phyloP scores from a whole-genome alignment of 2,113 vertebrate species.

The Mus pahari region DNA sequence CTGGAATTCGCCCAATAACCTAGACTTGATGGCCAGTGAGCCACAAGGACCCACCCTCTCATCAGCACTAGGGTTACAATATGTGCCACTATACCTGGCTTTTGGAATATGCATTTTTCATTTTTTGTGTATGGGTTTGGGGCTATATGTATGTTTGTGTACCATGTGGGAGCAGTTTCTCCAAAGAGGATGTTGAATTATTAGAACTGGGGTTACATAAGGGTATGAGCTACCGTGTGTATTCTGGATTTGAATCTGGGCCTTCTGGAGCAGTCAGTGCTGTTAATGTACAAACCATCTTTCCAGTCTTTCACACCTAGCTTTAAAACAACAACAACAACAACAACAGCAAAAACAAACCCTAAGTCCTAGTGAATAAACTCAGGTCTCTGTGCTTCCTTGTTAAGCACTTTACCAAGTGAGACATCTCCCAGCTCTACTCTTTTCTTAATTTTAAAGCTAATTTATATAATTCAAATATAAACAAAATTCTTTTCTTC shows the following conservation, averaged over 20 bases:
- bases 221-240: too few relatives aligned
- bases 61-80: background rate
- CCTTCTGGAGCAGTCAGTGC: background rate
- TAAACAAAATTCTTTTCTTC: constrained; percentile 18
- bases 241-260: background rate
- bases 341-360: too few relatives aligned
- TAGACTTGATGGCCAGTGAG: background rate
- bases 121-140: background rate
- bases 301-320: background rate
- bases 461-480: constrained; percentile 20
- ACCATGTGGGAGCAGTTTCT: too few relatives aligned
- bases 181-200: background rate
- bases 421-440: background rate
- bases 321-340: too few relatives aligned
- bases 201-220: background rate
- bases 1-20: background rate
- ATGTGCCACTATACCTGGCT: background rate
- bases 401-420: background rate
- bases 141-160: background rate
- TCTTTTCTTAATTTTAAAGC: constrained; percentile 33
- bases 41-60: too few relatives aligned
- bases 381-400: background rate
- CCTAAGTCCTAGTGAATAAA: background rate
- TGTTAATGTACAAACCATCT: background rate
- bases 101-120: background rate